Base-by-base conservation (phyloP, 2,888 invertebrate species). In the Tenthredo amoena region DNA sequence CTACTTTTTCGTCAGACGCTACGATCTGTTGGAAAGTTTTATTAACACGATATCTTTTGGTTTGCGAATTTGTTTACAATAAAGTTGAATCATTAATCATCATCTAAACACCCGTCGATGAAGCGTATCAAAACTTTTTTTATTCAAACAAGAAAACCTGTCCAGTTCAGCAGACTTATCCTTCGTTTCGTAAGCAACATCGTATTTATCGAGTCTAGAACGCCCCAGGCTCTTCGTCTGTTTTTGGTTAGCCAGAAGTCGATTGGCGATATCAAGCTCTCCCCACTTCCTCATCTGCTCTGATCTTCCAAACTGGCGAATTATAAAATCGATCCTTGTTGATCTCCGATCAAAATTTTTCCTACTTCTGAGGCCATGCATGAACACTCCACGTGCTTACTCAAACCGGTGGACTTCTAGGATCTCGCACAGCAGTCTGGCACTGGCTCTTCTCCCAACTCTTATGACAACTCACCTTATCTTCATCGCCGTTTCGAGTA, bases 201-300 rank as follows among this genome's bases (percentile, higher is more conserved):
- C 37, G 5, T 82, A 31, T 84, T 47, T n/a, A 50, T 50, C 21
- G 15, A n/a, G 15, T 18, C 55, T 31, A 12, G 34, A 68, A 0
- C 34, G 74, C 15, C 31, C 65, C 10, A 84, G 76, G 3, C 55
- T 86, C 18, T 12, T 71, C 6, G 55, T 86, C 55, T 40, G 77
- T 43, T 88, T 86, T 2, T 86, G 31, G 55, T 87, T 47, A 0
- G 58, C 37, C n/a, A 89, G n/a, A 0, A 88, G 87, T 0, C 84
- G 72, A 5, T 88, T 87, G 31, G 87, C 87, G 47, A 89, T 18
- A 2, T 88, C 86, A 2, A 85, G 65, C 9, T 86, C 72, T 5
- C 89, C 89, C 90, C 88, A 89, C 85, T 90, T 89, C 15, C 86
- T 86, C 4, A 89, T 84, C 18, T 85, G 86, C 7, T 88, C 87